phyloP scores from a whole-genome alignment of 2,797 vertebrate genomes.

The Tympanoctomys barrerae region DNA sequence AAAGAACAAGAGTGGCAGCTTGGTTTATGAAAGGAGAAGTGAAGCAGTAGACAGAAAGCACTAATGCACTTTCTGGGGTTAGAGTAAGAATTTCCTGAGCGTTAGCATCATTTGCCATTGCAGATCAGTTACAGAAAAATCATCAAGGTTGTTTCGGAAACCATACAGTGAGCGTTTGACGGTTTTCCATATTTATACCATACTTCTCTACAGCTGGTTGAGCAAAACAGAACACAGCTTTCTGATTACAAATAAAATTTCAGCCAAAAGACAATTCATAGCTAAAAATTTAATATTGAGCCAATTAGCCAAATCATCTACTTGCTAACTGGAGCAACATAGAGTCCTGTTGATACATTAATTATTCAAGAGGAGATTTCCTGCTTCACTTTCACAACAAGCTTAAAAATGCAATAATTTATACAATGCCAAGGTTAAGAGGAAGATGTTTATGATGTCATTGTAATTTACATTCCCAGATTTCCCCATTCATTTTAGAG shows the following conservation, averaged over 20 bases:
- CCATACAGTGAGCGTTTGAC: not conserved
- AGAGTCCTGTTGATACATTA: conserved; percentile 60
- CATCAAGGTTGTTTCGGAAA: not conserved
- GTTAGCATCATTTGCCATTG: not conserved
- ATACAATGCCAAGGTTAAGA: conserved; percentile 18
- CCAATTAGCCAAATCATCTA: conserved; percentile 55
- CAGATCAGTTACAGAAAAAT: not conserved
- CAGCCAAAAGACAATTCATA: not conserved
- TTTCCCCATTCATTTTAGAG: conserved; percentile 5
- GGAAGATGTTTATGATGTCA: not conserved
- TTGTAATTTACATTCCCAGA: not conserved
- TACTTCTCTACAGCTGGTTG: not conserved
- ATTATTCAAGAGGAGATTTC: conserved; percentile 57
- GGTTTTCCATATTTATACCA: not conserved
- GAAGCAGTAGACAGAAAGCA: not conserved
- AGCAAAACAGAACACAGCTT: not conserved
- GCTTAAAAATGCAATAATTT: conserved; percentile 32
- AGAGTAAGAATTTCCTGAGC: not conserved
- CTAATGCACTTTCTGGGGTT: not conserved
- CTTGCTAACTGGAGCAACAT: not conserved
- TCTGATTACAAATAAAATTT: not conserved
- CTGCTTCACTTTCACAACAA: conserved; percentile 49
- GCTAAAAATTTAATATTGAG: conserved; percentile 52
- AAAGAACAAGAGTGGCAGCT: not conserved
- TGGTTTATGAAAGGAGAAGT: not conserved